Conservation (phyloP, 1,140 invertebrate genomes). For the Saccostrea glomerata region DNA sequence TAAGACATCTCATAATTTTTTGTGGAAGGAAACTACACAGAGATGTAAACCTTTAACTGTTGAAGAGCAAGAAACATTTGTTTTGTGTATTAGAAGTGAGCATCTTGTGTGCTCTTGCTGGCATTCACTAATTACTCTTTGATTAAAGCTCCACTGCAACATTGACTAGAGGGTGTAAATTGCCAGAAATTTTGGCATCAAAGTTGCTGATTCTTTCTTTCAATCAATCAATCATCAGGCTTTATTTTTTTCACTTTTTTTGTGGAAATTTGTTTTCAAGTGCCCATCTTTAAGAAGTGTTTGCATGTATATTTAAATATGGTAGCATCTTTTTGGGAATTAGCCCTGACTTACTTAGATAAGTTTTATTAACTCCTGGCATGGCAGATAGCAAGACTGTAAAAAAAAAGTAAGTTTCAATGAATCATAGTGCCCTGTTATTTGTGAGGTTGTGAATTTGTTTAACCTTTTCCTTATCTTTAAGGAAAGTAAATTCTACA, state of each 20-base stretch:
- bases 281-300: not conserved
- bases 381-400: not conserved
- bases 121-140: slow-evolving; percentile 32
- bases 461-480: slow-evolving; percentile 21
- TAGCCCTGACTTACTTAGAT: not conserved
- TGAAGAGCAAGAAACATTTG: slow-evolving; percentile 18
- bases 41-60: not conserved
- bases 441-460: slow-evolving; percentile 15
- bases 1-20: slow-evolving; percentile 15
- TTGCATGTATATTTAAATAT: not conserved
- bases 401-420: not conserved
- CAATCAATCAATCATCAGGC: not conserved
- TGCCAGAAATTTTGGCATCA: slow-evolving; percentile 30
- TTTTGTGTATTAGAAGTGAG: slow-evolving; percentile 31
- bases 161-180: slow-evolving; percentile 35
- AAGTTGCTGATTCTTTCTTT: not conserved
- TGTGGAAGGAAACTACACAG: slow-evolving; percentile 26
- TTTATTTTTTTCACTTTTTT: not conserved
- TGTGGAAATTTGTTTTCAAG: slow-evolving; percentile 25
- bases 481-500: not conserved
- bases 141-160: slow-evolving; percentile 12
- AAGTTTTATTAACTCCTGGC: not conserved
- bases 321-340: not conserved
- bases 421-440: not conserved
- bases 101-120: slow-evolving; percentile 28